These are phyloP conservation scores for Pocillopora grandis DNA, from an alignment of 92 coral and sea anemone genomes.

Conservation along the genomic window DNA sequence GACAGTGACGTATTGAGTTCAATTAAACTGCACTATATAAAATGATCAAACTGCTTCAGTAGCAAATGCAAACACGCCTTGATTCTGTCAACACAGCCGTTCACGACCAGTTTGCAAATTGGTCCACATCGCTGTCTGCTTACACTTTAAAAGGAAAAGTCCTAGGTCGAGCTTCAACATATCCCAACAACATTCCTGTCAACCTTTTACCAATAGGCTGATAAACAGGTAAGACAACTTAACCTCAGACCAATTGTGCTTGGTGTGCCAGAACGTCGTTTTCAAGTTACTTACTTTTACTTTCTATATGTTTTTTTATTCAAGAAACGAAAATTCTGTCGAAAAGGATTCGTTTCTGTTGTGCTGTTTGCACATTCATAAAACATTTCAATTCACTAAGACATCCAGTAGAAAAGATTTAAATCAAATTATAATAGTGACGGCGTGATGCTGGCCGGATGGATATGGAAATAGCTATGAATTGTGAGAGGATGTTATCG, in stretches of 20 bases:
- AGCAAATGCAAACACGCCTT: neutral
- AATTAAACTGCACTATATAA: neutral
- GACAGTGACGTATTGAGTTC: neutral
- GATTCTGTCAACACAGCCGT: slow-evolving; percentile 3
- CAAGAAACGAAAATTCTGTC: neutral
- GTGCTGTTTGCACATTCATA: neutral
- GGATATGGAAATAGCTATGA: neutral
- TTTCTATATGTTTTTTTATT: neutral
- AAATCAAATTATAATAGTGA: no score
- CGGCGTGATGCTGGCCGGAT: neutral
- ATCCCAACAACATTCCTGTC: neutral
- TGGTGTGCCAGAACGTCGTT: no score
- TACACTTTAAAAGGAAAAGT: neutral
- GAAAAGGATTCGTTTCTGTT: neutral
- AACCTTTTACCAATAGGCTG: neutral
- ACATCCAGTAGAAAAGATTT: neutral
- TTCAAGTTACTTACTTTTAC: neutral
- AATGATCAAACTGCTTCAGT: neutral
- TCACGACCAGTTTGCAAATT: neutral
- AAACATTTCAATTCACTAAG: neutral
- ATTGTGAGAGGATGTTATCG: neutral
- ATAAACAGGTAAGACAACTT: no score
- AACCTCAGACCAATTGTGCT: no score
- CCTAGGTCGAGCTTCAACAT: neutral
- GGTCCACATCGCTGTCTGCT: neutral